Conservation (phyloP, 2,113 vertebrate genomes). For the Aleadryas rufinucha region DNA sequence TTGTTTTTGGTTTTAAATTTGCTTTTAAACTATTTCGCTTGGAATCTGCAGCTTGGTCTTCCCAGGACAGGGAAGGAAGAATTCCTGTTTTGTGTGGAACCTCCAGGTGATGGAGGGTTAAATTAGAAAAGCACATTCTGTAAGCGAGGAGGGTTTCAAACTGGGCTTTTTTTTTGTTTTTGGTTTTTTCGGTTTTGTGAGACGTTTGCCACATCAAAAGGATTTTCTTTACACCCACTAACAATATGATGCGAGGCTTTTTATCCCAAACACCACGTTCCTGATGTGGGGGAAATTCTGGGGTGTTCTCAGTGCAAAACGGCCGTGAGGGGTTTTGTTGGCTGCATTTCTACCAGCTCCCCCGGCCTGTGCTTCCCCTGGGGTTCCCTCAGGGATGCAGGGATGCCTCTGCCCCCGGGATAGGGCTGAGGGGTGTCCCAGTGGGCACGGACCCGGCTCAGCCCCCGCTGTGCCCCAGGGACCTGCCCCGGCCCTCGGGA, state of each 20-base stretch:
- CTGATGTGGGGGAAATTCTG: background rate
- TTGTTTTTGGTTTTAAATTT: too few species aligned
- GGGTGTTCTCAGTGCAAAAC: background rate
- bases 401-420: background rate
- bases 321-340: accelerated
- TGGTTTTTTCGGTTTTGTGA: background rate
- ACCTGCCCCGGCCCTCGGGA: background rate
- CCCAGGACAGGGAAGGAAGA: background rate
- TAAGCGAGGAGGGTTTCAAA: background rate
- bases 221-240: background rate
- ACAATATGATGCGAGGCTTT: accelerated
- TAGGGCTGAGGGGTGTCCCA: accelerated
- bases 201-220: background rate
- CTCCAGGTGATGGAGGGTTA: background rate
- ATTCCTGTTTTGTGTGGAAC: background rate
- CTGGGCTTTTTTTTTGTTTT: accelerated
- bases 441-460: accelerated
- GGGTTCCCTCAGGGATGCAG: background rate
- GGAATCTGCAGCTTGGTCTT: background rate
- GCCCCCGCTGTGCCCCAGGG: background rate
- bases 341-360: background rate
- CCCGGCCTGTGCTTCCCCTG: background rate
- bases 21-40: background rate
- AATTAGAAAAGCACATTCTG: background rate
- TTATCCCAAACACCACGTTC: accelerated